Evolutionary conservation across 2,113 vertebrate genomes (phyloP).

Genomic region (Pomatorhinus ruficollis): DNA sequence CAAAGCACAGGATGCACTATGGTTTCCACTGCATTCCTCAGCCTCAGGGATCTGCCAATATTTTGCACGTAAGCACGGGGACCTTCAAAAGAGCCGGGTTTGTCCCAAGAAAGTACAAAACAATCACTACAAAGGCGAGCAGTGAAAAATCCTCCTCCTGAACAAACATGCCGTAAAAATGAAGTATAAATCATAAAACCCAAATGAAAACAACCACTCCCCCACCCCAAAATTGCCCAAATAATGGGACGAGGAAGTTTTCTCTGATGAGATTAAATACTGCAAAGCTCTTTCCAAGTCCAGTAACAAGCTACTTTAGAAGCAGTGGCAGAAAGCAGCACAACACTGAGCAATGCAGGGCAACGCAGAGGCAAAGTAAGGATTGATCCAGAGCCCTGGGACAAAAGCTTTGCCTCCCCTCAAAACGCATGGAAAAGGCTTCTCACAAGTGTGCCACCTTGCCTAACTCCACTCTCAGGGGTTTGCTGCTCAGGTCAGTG

Average conservation of each 20-base stretch:
- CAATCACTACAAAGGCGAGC: constrained; percentile 72
- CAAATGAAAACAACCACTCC: constrained; percentile 65
- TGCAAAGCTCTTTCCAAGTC: constrained; percentile 60
- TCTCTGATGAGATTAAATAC: constrained; percentile 68
- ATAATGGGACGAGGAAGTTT: constrained; percentile 67
- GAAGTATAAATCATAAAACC: constrained; percentile 54
- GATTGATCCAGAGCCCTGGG: not conserved
- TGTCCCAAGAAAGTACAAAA: constrained; percentile 71
- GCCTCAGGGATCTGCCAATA: constrained; percentile 65
- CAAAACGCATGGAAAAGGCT: not conserved
- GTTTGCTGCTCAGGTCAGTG: not conserved
- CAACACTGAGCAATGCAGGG: not conserved
- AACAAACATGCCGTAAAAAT: constrained; percentile 62
- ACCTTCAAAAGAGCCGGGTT: constrained; percentile 74
- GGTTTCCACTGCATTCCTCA: constrained; percentile 68
- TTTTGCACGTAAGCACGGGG: constrained; percentile 55
- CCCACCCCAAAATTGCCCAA: constrained; percentile 60
- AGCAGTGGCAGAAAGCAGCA: constrained; percentile 44
- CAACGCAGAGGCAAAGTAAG: not conserved
- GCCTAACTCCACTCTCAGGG: not conserved
- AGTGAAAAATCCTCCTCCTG: constrained; percentile 70
- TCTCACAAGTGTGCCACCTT: not conserved
- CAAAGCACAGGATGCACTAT: constrained; percentile 69
- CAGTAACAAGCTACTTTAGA: constrained; percentile 44
- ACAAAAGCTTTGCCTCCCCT: not conserved